Evolutionary conservation across 1,140 invertebrate genomes (phyloP).

Genomic region (Neoseiulus cucumeris): DNA sequence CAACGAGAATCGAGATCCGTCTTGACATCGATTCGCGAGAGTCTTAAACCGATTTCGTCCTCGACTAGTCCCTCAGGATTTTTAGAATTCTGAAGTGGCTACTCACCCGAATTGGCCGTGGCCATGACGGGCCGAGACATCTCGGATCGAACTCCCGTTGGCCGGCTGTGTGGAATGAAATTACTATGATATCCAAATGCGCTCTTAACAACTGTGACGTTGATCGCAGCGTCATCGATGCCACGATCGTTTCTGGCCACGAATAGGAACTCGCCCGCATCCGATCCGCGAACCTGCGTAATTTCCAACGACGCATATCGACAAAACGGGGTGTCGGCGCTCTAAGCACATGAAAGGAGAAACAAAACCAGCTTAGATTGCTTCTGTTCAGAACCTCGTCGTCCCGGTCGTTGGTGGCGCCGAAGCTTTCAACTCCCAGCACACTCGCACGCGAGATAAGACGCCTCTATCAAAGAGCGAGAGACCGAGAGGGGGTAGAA

Average conservation of each 20-base stretch:
- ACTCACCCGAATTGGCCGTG: background rate
- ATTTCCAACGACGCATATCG: constrained; percentile 34
- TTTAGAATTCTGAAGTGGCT: background rate
- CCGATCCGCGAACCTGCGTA: constrained; percentile 31
- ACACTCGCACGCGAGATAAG: constrained; percentile 12
- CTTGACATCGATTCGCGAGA: background rate
- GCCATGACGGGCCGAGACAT: constrained; percentile 4
- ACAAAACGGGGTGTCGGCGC: constrained; percentile 31
- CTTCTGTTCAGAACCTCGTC: too few relatives aligned
- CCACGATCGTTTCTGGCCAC: constrained; percentile 35
- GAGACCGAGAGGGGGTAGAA: too few relatives aligned
- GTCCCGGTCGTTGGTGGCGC: background rate
- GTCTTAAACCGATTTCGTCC: background rate
- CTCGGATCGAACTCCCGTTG: background rate
- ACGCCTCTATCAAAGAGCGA: constrained; percentile 10
- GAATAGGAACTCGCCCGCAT: constrained; percentile 37
- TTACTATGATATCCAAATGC: constrained; percentile 2
- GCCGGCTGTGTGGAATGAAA: background rate
- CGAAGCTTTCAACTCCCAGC: background rate
- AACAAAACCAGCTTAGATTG: constrained; percentile 15
- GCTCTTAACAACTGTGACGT: constrained; percentile 28
- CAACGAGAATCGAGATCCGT: background rate
- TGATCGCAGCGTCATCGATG: constrained; percentile 35
- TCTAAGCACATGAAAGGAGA: constrained; percentile 31
- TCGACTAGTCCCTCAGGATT: background rate